Conservation (phyloP, 2,797 vertebrate genomes). For the Pachyuromys duprasi region DNA sequence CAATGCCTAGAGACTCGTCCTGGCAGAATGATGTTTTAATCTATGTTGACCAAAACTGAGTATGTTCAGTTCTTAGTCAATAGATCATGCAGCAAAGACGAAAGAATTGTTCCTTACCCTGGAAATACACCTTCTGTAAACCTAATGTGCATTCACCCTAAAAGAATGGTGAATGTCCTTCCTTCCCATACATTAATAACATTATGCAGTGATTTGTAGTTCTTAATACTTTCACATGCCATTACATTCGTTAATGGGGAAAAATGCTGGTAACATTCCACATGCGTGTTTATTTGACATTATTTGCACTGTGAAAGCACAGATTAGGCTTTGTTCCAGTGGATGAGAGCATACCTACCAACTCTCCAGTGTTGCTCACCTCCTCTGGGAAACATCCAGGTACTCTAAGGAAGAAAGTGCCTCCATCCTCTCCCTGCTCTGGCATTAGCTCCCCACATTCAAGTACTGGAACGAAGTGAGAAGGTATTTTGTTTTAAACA, state of each 20-base stretch:
- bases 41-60: background rate
- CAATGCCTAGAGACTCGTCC: background rate
- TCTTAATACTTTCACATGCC: background rate
- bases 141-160: background rate
- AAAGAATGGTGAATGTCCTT: background rate
- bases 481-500: constrained; percentile 69
- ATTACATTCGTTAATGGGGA: background rate
- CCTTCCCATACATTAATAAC: background rate
- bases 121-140: constrained; percentile 7
- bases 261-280: background rate
- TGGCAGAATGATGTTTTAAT: background rate
- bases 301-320: background rate
- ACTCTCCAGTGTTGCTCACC: background rate
- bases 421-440: background rate
- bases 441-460: background rate
- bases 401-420: background rate
- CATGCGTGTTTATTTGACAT: background rate
- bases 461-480: constrained; percentile 55
- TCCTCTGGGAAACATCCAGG: background rate
- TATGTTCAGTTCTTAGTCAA: background rate
- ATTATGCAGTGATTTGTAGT: background rate
- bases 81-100: background rate
- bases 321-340: background rate
- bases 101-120: background rate
- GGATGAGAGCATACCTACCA: background rate